Base-by-base conservation (phyloP, 2,888 invertebrate species). In the Stramonita haemastoma region DNA sequence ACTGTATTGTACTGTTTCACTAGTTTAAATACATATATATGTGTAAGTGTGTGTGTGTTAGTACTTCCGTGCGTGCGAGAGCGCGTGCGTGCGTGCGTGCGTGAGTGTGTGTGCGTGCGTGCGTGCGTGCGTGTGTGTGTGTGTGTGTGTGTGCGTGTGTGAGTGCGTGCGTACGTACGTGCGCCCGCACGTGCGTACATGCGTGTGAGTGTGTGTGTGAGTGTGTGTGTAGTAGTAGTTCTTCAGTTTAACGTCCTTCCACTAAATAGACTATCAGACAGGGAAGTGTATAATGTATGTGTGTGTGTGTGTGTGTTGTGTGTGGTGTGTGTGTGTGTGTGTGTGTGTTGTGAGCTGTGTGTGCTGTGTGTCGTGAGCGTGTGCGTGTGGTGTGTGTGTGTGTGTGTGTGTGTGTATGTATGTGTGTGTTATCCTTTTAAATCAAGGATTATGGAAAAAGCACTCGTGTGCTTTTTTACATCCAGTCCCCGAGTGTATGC, bases 201-300 rank as follows among this genome's bases (percentile, higher is more conserved):
- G 85, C 29, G 85, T 85, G 85, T 85, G 85, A 36, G 85, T 85
- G 56, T 57, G 85, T 85, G 85, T 85, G 85, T 85, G 85, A 5
- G 85, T 8, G 57, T 15, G 85, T 57, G 85, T 57, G 57, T 57
- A 57, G 56, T 26, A 8, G 85, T 46, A 46, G n/a, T n/a, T n/a
- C n/a, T n/a, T n/a, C n/a, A n/a, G n/a, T n/a, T n/a, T n/a, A n/a
- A n/a, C n/a, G n/a, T n/a, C n/a, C n/a, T n/a, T n/a, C n/a, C n/a
- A n/a, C n/a, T n/a, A n/a, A n/a, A n/a, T n/a, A n/a, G n/a, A n/a
- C n/a, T n/a, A n/a, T n/a, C n/a, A n/a, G n/a, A n/a, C n/a, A n/a
- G n/a, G n/a, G n/a, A n/a, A n/a, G n/a, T n/a, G n/a, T n/a, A n/a
- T n/a, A n/a, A n/a, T n/a, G n/a, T n/a, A n/a, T n/a, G n/a, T n/a